phyloP scores from a whole-genome alignment of 2,113 vertebrate genomes.

The Caloenas nicobarica region DNA sequence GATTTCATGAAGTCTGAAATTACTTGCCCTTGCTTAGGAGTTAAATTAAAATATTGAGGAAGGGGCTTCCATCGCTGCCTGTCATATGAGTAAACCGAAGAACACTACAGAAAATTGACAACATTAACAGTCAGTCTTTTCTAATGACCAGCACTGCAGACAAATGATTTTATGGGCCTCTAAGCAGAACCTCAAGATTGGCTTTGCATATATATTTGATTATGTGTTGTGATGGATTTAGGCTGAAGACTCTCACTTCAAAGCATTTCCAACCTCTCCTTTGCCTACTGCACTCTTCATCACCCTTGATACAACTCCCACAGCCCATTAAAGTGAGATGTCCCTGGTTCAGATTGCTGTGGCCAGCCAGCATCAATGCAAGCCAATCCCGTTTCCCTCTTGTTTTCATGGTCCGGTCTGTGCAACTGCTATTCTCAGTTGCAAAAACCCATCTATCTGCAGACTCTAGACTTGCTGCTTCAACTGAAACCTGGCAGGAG shows the following conservation, averaged over 20 bases:
- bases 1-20: background rate
- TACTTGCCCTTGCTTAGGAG: background rate
- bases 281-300: background rate
- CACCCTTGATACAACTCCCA: background rate
- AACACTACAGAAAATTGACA: background rate
- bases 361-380: background rate
- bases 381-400: background rate
- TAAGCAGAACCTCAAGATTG: background rate
- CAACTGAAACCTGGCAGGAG: background rate
- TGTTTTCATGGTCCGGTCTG: background rate
- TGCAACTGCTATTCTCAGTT: background rate
- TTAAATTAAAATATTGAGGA: background rate
- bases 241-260: background rate
- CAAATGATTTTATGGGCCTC: background rate
- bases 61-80: background rate
- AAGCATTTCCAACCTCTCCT: background rate
- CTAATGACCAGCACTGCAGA: background rate
- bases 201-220: background rate
- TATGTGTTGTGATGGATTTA: background rate
- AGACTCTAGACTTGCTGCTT: background rate
- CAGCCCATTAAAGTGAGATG: background rate
- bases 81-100: background rate
- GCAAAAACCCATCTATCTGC: background rate
- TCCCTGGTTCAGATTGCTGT: background rate
- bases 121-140: background rate